Evolutionary conservation across 1,140 invertebrate species (phyloP), one percentile per base, ranked within the genome.

Genomic region (Hyles euphorbiae): DNA sequence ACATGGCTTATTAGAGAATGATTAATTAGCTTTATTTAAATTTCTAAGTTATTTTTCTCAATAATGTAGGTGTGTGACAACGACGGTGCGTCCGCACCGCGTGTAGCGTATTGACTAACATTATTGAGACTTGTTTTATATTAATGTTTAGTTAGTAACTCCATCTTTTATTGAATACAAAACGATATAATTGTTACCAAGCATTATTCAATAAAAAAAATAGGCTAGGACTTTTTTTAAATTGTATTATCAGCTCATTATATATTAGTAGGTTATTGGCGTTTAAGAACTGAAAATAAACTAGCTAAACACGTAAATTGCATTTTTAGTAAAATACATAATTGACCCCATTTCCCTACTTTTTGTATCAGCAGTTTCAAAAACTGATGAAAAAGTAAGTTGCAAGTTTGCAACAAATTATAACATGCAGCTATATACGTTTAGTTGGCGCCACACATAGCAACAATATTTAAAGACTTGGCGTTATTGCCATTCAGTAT

Each of bases 221-320:
- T 86, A 83, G 81, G 74, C 69, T 85, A 86, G 77, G 73, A 74
- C 65, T 80, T 87, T 86, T 79, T 88, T 83, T 85, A 79, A 86
- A 88, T 88, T 88, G 86, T 88, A 87, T 88, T 88, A 88, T 84
- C 81, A 80, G 85, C 85, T 88, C 85, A 87, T 86, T 84, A n/a
- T n/a, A n/a, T n/a, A 86, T 79, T 88, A 79, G 78, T 88, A 87
- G 83, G 81, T 84, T 87, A 86, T 82, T 84, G 83, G 83, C 86
- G 83, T 83, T 88, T 88, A 88, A 88, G 86, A 88, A 88, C 86
- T 88, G 86, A 88, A 81, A 87, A 86, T 86, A 87, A 88, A 88
- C 78, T 88, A 88, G 86, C 83, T 88, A 88, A 86, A 86, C 81
- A 86, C 81, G 72, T 72, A 70, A 62, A 76, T 64, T 62, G 53